These are phyloP conservation scores for Helicoverpa zea DNA, from an alignment of 1,140 invertebrate genomes.

Conservation along the genomic window DNA sequence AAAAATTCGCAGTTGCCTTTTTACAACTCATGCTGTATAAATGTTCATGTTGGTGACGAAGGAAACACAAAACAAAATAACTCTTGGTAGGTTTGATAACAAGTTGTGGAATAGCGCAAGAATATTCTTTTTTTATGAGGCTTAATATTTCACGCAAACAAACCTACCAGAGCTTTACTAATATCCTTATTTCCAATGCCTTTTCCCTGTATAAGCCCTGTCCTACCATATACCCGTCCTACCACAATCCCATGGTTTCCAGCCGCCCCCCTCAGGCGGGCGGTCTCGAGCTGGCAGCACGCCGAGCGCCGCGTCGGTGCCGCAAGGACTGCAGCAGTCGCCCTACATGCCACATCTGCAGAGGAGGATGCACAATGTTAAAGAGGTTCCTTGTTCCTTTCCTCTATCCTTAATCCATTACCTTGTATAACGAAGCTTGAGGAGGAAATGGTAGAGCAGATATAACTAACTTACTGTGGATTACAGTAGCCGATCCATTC, in stretches of 20 bases:
- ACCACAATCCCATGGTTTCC: conserved; percentile 43
- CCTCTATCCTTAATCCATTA: conserved; percentile 32
- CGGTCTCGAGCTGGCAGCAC: conserved; percentile 71
- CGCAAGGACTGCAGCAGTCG: conserved; percentile 58
- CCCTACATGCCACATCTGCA: conserved; percentile 58
- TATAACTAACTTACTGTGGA: no score
- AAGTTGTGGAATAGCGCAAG: background rate
- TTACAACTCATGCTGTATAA: no score
- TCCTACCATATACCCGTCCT: no score
- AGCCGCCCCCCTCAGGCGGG: conserved; percentile 68
- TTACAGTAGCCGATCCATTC: no score
- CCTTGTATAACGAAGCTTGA: background rate
- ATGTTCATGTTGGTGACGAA: no score
- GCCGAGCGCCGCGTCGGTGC: conserved; percentile 73
- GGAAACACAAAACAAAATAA: no score
- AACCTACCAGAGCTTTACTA: no score
- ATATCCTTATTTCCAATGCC: background rate
- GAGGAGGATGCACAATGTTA: conserved; percentile 64
- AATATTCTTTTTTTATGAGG: no score
- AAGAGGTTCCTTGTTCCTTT: conserved; percentile 70
- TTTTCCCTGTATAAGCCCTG: background rate
- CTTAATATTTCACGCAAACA: no score
- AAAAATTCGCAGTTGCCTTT: no score
- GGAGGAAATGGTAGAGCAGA: no score
- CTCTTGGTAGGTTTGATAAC: no score